Conservation (phyloP, 2,888 invertebrate genomes). For the Yponomeuta sedellus region DNA sequence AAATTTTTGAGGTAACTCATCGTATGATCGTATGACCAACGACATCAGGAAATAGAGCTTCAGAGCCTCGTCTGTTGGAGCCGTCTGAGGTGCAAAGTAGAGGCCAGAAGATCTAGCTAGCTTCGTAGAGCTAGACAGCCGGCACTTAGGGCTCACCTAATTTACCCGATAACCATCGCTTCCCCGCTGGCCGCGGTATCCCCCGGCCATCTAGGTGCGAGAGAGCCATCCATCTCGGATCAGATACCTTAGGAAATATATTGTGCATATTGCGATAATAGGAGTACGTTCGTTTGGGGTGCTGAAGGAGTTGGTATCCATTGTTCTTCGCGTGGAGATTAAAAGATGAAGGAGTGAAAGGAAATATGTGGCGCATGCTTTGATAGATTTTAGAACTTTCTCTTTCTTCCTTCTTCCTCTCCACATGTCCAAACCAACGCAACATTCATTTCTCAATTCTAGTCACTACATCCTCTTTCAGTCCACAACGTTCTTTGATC, state of each 20-base stretch:
- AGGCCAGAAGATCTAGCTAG: not conserved
- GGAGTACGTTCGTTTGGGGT: not conserved
- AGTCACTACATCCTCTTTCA: too few relatives aligned
- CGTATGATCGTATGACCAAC: too few relatives aligned
- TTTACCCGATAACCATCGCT: not conserved
- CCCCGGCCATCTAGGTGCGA: not conserved
- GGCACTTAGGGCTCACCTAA: slow-evolving; percentile 1
- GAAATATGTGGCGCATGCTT: too few relatives aligned
- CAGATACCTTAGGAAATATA: not conserved
- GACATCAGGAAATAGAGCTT: too few relatives aligned
- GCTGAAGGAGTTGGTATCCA: not conserved
- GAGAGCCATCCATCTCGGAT: not conserved
- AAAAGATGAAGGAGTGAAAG: too few relatives aligned
- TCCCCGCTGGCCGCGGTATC: not conserved
- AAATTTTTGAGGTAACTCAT: too few relatives aligned
- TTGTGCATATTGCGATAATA: not conserved
- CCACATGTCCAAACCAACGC: too few relatives aligned
- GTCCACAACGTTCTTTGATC: too few relatives aligned
- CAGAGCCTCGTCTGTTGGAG: not conserved
- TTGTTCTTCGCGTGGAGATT: not conserved
- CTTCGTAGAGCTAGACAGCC: not conserved
- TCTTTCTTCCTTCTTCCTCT: too few relatives aligned
- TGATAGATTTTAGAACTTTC: too few relatives aligned
- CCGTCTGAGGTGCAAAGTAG: not conserved
- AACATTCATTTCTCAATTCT: too few relatives aligned